These are phyloP conservation scores for Lithophane leautieri DNA, from an alignment of 2,888 invertebrate species.

Conservation along the genomic window DNA sequence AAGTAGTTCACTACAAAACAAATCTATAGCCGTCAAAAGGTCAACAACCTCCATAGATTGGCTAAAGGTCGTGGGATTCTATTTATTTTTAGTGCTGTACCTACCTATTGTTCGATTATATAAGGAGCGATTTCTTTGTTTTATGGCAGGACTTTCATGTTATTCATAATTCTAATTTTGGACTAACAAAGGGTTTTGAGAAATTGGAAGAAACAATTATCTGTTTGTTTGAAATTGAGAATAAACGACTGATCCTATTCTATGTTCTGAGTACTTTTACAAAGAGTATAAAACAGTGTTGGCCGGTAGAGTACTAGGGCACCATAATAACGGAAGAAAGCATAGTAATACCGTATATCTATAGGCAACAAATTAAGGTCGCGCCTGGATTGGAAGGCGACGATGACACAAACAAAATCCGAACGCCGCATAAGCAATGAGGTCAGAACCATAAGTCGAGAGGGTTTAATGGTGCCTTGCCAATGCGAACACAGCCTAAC, in stretches of 20 bases:
- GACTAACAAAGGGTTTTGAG: conserved; percentile 11
- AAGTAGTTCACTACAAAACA: conserved; percentile 4
- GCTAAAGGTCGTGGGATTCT: conserved; percentile 59
- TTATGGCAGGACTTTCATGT: conserved; percentile 13
- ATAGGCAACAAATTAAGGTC: conserved; percentile 53
- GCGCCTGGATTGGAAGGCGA: conserved; percentile 22
- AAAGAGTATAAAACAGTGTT: background rate
- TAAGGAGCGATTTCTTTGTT: conserved; percentile 31
- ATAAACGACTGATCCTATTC: background rate
- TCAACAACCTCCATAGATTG: conserved; percentile 57
- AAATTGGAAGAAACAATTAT: background rate
- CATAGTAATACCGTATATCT: background rate
- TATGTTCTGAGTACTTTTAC: background rate
- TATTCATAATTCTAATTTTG: conserved; percentile 17
- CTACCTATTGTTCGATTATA: conserved; percentile 28
- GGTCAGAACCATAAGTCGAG: conserved; percentile 42
- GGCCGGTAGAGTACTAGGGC: background rate
- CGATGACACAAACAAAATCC: conserved; percentile 46
- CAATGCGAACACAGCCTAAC: conserved; percentile 28
- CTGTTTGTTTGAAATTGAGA: background rate
- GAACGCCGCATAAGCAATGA: conserved; percentile 46
- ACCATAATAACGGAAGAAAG: conserved; percentile 31
- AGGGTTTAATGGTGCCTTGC: conserved; percentile 35
- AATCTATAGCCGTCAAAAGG: conserved; percentile 40
- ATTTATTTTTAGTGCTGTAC: conserved; percentile 47